These are phyloP conservation scores for Diploscapter pachys DNA, from an alignment of 1,140 invertebrate genomes.

Conservation along the genomic window DNA sequence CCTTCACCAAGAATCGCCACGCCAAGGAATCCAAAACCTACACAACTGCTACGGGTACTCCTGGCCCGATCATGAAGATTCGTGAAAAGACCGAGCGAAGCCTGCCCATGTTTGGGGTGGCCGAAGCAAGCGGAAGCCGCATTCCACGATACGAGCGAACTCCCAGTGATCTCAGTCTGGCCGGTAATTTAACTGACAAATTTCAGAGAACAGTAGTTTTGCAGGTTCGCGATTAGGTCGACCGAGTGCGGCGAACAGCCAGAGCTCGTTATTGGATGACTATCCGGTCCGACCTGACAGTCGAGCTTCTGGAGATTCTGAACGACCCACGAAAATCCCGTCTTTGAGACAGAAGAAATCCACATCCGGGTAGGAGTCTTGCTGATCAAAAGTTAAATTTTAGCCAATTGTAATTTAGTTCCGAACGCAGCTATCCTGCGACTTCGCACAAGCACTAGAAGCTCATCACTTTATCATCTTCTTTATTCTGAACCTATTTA, in stretches of 20 bases:
- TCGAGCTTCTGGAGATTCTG: background rate
- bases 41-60: background rate
- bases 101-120: slow-evolving; percentile 45
- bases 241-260: background rate
- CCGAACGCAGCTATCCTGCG: too few species aligned
- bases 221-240: slow-evolving; percentile 4
- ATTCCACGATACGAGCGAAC: slow-evolving; percentile 7
- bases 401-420: too few species aligned
- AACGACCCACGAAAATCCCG: slow-evolving; percentile 4
- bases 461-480: too few species aligned
- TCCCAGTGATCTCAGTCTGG: slow-evolving; percentile 6
- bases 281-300: background rate
- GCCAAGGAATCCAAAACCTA: background rate
- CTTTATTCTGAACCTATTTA: too few species aligned
- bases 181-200: background rate
- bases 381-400: too few species aligned
- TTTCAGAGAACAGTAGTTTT: slow-evolving; percentile 3
- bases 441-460: too few species aligned
- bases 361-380: too few species aligned
- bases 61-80: slow-evolving; percentile 44
- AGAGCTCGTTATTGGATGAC: slow-evolving; percentile 8
- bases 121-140: background rate
- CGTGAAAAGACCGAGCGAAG: slow-evolving; percentile 57
- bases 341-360: slow-evolving; percentile 6
- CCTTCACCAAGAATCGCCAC: slow-evolving; percentile 40